phyloP scores from a whole-genome alignment of 2,888 invertebrate genomes.

The Melieria omissa region DNA sequence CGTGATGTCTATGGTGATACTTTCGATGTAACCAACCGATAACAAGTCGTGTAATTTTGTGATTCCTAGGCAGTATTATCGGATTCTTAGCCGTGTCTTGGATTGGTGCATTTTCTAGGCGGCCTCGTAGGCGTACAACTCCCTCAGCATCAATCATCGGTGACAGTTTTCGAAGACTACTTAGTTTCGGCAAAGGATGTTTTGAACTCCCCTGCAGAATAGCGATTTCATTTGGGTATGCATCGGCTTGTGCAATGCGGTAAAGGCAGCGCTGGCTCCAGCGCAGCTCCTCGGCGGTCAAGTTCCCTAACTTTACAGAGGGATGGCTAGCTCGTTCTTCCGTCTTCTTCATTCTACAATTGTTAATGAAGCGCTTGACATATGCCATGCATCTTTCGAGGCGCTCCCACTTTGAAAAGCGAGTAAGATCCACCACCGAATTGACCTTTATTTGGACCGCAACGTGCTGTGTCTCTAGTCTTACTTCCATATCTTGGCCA shows the following conservation, averaged over 20 bases:
- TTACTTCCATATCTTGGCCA: not conserved
- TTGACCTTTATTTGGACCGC: not conserved
- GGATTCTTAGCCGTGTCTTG: slow-evolving; percentile 35
- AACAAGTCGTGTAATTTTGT: slow-evolving; percentile 34
- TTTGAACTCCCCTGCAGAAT: not conserved
- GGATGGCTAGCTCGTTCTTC: too few species aligned
- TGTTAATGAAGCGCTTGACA: not conserved
- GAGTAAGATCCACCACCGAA: not conserved
- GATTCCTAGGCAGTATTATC: slow-evolving; percentile 35
- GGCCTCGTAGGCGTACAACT: slow-evolving; percentile 37
- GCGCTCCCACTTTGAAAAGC: not conserved
- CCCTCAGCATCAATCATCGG: slow-evolving; percentile 31
- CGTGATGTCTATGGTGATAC: slow-evolving; percentile 36
- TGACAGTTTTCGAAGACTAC: slow-evolving; percentile 32
- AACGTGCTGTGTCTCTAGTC: not conserved
- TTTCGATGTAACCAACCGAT: slow-evolving; percentile 37
- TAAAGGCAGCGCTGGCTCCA: not conserved
- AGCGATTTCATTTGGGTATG: not conserved
- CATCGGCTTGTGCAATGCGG: not conserved
- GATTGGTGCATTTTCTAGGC: slow-evolving; percentile 34
- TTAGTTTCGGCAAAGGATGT: slow-evolving; percentile 30
- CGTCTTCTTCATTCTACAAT: not conserved
- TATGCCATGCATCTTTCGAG: not conserved
- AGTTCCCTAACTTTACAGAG: too few species aligned
- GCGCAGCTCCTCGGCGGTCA: not conserved